Evolutionary conservation across 23 tunicate species (phyloP).

Genomic region (Ciona savignyi): DNA sequence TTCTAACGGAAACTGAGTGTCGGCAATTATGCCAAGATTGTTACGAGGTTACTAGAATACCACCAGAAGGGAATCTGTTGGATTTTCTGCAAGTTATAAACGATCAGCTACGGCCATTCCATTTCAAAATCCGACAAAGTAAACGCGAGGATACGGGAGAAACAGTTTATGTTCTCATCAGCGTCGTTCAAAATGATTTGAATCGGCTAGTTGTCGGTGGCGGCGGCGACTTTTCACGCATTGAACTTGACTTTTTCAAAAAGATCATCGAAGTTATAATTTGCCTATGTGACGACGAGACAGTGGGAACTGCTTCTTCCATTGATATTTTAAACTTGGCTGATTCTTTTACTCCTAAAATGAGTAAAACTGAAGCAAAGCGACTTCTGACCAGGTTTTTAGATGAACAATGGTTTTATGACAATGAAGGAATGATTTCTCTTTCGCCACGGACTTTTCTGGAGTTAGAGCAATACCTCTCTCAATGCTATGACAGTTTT

Average conservation of each 20-base stretch:
- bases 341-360: conserved; percentile 42
- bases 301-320: conserved; percentile 49
- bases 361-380: conserved; percentile 46
- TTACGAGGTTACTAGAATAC: conserved; percentile 16
- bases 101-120: conserved; percentile 37
- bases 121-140: conserved; percentile 41
- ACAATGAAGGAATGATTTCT: conserved; percentile 42
- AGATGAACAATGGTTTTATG: conserved; percentile 50
- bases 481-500: conserved; percentile 19
- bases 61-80: conserved; percentile 5
- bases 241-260: conserved; percentile 53
- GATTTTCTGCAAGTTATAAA: conserved; percentile 37
- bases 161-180: conserved; percentile 54
- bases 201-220: conserved; percentile 59
- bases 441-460: conserved; percentile 52
- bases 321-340: conserved; percentile 59
- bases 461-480: conserved; percentile 47
- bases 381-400: conserved; percentile 25
- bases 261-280: conserved; percentile 46
- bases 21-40: conserved; percentile 10
- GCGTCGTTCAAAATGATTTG: conserved; percentile 46
- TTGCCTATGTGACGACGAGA: background rate
- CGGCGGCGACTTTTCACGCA: conserved; percentile 29
- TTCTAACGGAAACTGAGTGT: conserved; percentile 21
- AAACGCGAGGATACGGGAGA: conserved; percentile 63